Percentiles rank a stretch among this genome's conserved stretches.
Conservation (phyloP, 2,797 vertebrate species). For the Pseudomugil tenellus region DNA sequence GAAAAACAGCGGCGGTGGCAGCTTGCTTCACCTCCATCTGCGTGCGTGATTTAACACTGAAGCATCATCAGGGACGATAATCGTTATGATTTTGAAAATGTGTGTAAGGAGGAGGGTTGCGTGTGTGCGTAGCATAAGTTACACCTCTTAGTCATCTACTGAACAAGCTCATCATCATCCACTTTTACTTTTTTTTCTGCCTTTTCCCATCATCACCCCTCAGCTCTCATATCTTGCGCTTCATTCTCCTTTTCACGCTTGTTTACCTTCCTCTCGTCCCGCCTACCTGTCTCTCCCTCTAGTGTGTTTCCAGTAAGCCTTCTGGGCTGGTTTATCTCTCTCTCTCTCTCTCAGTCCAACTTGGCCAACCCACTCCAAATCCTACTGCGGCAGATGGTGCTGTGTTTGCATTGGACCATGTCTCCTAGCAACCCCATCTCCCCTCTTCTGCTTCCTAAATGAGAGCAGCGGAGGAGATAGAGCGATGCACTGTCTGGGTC, state of each 20-base stretch:
- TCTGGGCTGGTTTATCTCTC: constrained; percentile 32
- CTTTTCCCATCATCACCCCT: not conserved
- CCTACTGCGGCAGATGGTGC: constrained; percentile 81
- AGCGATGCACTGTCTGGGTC: constrained; percentile 73
- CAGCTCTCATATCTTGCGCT: not conserved
- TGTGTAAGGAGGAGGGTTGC: constrained; percentile 24
- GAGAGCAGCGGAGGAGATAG: constrained; percentile 60
- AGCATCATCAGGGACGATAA: not conserved
- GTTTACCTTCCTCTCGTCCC: constrained; percentile 7
- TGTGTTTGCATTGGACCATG: constrained; percentile 77
- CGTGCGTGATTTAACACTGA: constrained; percentile 19
- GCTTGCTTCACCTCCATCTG: constrained; percentile 9
- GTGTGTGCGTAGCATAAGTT: constrained; percentile 29
- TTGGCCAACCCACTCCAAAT: constrained; percentile 69
- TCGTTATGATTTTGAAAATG: not conserved
- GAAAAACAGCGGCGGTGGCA: constrained; percentile 41
- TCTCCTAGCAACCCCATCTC: constrained; percentile 83
- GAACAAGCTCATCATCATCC: constrained; percentile 27
- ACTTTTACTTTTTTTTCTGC: not conserved
- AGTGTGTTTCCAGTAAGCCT: constrained; percentile 54
- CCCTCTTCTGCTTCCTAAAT: constrained; percentile 59
- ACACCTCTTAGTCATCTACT: constrained; percentile 61
- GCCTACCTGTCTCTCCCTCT: constrained; percentile 12
- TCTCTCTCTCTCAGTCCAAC: constrained; percentile 53
- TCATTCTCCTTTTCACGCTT: constrained; percentile 17